These are phyloP conservation scores for Diplodus puntazzo DNA, from an alignment of 2,797 vertebrate genomes.

Conservation along the genomic window DNA sequence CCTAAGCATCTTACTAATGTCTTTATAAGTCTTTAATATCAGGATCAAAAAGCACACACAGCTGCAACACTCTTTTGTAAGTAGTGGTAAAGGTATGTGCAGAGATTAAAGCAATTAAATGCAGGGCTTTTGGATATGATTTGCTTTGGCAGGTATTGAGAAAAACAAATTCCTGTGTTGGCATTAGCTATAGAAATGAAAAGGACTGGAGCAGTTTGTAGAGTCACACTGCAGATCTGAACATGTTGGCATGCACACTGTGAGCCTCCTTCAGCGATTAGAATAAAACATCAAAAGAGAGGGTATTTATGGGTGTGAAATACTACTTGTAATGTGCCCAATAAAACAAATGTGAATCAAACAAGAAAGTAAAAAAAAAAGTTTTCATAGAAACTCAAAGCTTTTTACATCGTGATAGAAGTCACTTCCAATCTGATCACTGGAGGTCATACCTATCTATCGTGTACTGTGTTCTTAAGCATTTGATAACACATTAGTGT, in stretches of 20 bases:
- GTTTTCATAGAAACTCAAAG: not conserved
- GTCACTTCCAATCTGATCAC: not conserved
- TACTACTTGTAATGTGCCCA: not conserved
- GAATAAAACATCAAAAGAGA: constrained; percentile 8
- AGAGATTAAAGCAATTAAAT: constrained; percentile 53
- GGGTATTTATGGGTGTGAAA: not conserved
- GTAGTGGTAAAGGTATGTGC: constrained; percentile 36
- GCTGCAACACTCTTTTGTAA: constrained; percentile 39
- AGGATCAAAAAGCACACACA: constrained; percentile 25
- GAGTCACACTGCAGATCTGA: constrained; percentile 60
- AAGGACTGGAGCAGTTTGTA: constrained; percentile 47
- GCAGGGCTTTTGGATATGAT: constrained; percentile 55
- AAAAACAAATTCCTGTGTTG: constrained; percentile 64
- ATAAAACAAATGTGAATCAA: not conserved
- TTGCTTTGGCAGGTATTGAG: constrained; percentile 62
- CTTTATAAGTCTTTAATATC: constrained; percentile 13
- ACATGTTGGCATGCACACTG: constrained; percentile 47
- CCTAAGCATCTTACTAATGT: constrained; percentile 5
- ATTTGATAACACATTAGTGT: constrained; percentile 28
- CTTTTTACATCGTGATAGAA: not conserved
- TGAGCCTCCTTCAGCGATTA: not conserved
- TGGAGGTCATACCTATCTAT: constrained; percentile 9
- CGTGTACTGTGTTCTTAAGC: constrained; percentile 12
- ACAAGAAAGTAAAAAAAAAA: not conserved
- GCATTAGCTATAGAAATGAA: constrained; percentile 37